phyloP scores from a whole-genome alignment of 2,113 vertebrate species.

The Ochotona curzoniae region DNA sequence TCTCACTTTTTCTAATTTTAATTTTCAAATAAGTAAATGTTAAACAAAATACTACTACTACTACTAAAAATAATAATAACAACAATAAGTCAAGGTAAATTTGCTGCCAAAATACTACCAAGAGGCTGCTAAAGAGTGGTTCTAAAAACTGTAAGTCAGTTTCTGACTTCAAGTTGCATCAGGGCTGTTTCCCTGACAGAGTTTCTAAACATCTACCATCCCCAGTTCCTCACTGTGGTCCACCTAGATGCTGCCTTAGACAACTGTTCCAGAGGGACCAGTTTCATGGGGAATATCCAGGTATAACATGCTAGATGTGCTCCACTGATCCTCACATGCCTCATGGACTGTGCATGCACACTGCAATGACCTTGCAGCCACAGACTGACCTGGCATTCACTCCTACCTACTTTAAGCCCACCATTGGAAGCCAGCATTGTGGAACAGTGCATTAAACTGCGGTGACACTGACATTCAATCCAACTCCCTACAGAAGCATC shows the following conservation, averaged over 20 bases:
- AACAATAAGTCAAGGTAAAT: not conserved
- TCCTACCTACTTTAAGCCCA: not conserved
- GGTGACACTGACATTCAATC: no score
- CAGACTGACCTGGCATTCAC: not conserved
- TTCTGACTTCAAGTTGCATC: no score
- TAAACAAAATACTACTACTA: no score
- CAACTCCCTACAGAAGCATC: no score
- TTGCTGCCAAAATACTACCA: constrained; percentile 12
- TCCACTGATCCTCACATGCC: not conserved
- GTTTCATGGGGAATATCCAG: not conserved
- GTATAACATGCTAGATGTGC: no score
- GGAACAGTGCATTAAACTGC: no score
- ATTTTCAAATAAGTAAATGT: no score
- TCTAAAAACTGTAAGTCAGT: no score
- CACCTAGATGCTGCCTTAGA: no score
- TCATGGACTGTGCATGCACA: not conserved
- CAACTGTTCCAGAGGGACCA: not conserved
- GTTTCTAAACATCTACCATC: not conserved
- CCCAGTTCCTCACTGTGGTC: not conserved
- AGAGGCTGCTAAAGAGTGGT: not conserved
- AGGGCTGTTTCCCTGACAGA: not conserved
- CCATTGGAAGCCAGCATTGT: not conserved
- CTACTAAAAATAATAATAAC: no score
- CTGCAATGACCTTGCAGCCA: not conserved
- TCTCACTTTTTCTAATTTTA: no score